These are phyloP conservation scores for Drosophila mayri DNA, from an alignment of 1,140 invertebrate genomes.

Conservation along the genomic window DNA sequence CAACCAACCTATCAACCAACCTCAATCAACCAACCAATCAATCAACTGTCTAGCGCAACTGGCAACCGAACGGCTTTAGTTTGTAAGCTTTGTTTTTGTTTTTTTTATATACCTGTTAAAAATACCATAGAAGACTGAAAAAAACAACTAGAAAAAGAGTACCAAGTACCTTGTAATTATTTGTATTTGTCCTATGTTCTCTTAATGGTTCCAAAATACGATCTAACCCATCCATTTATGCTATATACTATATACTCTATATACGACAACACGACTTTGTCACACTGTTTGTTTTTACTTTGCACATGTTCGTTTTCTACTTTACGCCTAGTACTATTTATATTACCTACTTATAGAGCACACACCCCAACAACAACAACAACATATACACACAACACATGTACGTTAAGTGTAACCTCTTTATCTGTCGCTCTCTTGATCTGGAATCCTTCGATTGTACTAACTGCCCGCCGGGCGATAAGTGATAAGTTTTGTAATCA, in stretches of 20 bases:
- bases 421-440: slow-evolving; percentile 54
- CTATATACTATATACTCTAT: slow-evolving; percentile 45
- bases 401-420: slow-evolving; percentile 69
- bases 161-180: slow-evolving; percentile 55
- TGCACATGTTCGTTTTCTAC: slow-evolving; percentile 65
- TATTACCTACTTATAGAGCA: slow-evolving; percentile 54
- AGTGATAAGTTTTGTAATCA: slow-evolving; percentile 62
- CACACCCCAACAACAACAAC: slow-evolving; percentile 28
- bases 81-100: slow-evolving; percentile 63
- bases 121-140: slow-evolving; percentile 37
- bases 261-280: slow-evolving; percentile 55
- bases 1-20: slow-evolving; percentile 50
- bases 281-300: slow-evolving; percentile 70
- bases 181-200: slow-evolving; percentile 74
- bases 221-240: slow-evolving; percentile 70
- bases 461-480: slow-evolving; percentile 57
- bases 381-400: slow-evolving; percentile 35
- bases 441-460: slow-evolving; percentile 69
- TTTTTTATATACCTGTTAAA: slow-evolving; percentile 62
- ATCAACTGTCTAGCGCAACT: slow-evolving; percentile 68
- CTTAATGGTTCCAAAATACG: slow-evolving; percentile 68
- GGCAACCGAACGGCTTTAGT: slow-evolving; percentile 76
- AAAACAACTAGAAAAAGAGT: slow-evolving; percentile 7
- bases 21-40: slow-evolving; percentile 46
- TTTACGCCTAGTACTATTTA: slow-evolving; percentile 55